phyloP scores from a whole-genome alignment of 37 sponge, comb jelly and placozoan genomes.

The Chondrosia reniformis region DNA sequence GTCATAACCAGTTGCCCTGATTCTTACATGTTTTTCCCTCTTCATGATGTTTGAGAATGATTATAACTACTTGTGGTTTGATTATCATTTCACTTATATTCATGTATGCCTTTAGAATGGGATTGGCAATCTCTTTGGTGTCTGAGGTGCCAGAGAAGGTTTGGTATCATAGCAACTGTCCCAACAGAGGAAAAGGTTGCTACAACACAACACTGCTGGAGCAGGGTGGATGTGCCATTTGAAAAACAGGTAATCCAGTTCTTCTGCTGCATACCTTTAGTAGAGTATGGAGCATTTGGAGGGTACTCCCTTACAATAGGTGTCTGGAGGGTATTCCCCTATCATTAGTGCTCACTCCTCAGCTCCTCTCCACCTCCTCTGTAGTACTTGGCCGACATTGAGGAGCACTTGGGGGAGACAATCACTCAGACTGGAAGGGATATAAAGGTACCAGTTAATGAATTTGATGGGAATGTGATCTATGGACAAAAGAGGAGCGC shows the following conservation, averaged over 20 bases:
- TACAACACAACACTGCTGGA: constrained; percentile 79
- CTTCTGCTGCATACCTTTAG: too few relatives aligned
- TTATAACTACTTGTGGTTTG: too few relatives aligned
- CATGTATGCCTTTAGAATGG: too few relatives aligned
- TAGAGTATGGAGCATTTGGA: too few relatives aligned
- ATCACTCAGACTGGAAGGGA: constrained; percentile 55
- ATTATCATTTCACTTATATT: too few relatives aligned
- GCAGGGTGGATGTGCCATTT: constrained; percentile 92
- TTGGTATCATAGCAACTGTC: constrained; percentile 93
- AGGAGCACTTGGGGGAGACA: constrained; percentile 80
- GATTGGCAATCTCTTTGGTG: constrained; percentile 90
- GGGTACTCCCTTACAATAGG: too few relatives aligned
- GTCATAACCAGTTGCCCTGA: too few relatives aligned
- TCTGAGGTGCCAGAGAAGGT: constrained; percentile 89
- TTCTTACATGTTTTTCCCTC: too few relatives aligned
- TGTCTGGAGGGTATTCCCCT: neutral
- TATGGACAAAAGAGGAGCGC: constrained; percentile 78
- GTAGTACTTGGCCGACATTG: constrained; percentile 73
- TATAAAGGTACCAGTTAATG: constrained; percentile 70
- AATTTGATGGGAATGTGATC: constrained; percentile 90
- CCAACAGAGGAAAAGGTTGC: constrained; percentile 83
- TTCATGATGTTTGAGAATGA: too few relatives aligned
- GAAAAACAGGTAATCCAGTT: constrained; percentile 76
- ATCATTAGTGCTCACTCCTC: neutral
- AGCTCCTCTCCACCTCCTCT: neutral